Conservation (phyloP, 2,797 vertebrate genomes). For the Iguana delicatissima region DNA sequence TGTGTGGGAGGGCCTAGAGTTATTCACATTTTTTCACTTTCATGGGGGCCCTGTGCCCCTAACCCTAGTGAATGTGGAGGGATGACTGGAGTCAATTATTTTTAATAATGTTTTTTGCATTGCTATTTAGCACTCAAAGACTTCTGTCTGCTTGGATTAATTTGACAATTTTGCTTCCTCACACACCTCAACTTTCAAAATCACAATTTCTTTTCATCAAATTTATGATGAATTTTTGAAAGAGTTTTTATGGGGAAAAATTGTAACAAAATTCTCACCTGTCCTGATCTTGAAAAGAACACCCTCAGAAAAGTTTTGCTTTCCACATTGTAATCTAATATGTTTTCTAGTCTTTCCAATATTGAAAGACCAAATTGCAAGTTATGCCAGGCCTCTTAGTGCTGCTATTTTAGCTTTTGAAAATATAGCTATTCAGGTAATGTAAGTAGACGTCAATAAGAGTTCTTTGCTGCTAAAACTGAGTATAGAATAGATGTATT, state of each 20-base stretch:
- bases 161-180: too few species aligned
- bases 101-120: too few species aligned
- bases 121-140: too few species aligned
- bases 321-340: conserved; percentile 9
- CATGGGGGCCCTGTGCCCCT: too few species aligned
- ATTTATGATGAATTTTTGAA: not conserved
- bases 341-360: not conserved
- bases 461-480: conserved; percentile 17
- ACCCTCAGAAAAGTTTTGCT: conserved; percentile 25
- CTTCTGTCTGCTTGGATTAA: too few species aligned
- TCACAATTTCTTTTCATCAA: not conserved
- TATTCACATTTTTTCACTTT: too few species aligned
- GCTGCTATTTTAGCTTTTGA: not conserved
- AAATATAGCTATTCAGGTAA: not conserved
- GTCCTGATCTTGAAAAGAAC: not conserved
- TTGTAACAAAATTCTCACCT: not conserved
- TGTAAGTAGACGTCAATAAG: not conserved
- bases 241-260: too few species aligned
- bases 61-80: too few species aligned
- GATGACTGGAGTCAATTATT: too few species aligned
- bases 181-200: not conserved
- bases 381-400: not conserved
- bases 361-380: not conserved
- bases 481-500: not conserved
- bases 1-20: too few species aligned